A percentile compares a stretch with the other conserved stretches of the same genome.
phyloP scores from a whole-genome alignment of 2,888 invertebrate species.

The Eupithecia dodoneata region DNA sequence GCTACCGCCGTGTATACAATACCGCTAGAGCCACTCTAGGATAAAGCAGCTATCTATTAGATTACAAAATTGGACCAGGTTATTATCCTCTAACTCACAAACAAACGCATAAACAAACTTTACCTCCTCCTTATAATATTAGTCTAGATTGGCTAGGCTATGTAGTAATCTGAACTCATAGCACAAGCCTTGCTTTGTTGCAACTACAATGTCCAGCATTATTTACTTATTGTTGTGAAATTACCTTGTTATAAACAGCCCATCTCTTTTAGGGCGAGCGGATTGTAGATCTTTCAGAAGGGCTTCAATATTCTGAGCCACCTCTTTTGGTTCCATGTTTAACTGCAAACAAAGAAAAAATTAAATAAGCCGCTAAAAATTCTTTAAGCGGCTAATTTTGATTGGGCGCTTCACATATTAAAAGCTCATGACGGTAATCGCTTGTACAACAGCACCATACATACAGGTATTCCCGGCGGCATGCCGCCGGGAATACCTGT shows the following conservation, averaged over 20 bases:
- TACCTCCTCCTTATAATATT: too few species aligned
- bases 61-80: background rate
- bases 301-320: conserved; percentile 89
- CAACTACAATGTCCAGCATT: background rate
- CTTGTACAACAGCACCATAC: too few species aligned
- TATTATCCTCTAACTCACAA: background rate
- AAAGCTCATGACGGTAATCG: too few species aligned
- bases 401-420: background rate
- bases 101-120: too few species aligned
- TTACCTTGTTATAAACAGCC: conserved; percentile 88
- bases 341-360: conserved; percentile 80
- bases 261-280: conserved; percentile 87
- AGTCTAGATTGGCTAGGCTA: too few species aligned
- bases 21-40: background rate
- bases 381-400: too few species aligned
- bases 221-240: background rate
- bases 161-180: too few species aligned
- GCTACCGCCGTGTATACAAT: background rate
- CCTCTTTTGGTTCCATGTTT: conserved; percentile 87
- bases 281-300: conserved; percentile 87
- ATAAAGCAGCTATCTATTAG: background rate
- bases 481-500: too few species aligned
- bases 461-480: too few species aligned
- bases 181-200: too few species aligned
- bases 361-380: background rate